Percentiles rank a stretch among this genome's conserved stretches.
These are phyloP conservation scores for Pangasius mekongensis DNA, from an alignment of 2,797 vertebrate species.

Conservation along the genomic window DNA sequence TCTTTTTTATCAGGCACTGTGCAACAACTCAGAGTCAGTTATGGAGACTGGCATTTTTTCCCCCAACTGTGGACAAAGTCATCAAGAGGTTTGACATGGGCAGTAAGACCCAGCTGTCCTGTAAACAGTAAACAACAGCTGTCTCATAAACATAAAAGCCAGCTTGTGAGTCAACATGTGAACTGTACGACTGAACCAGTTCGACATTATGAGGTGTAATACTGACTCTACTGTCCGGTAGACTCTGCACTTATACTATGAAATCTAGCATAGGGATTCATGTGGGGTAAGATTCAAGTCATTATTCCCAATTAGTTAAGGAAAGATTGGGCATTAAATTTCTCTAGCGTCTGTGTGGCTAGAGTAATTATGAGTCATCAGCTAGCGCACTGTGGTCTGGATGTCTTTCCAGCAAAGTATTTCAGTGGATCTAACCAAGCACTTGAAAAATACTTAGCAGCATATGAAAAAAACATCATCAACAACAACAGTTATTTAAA, in stretches of 20 bases:
- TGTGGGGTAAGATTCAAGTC: background rate
- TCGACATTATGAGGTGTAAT: background rate
- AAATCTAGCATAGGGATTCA: background rate
- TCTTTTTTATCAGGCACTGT: constrained; percentile 46
- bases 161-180: constrained; percentile 17
- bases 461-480: background rate
- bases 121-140: constrained; percentile 32
- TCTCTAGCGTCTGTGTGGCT: background rate
- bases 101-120: constrained; percentile 25
- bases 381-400: background rate
- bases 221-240: background rate
- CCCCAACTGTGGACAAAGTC: constrained; percentile 3
- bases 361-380: background rate
- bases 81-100: constrained; percentile 14
- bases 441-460: background rate
- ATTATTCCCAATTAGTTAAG: background rate
- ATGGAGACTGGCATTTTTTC: background rate
- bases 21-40: constrained; percentile 2
- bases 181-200: constrained; percentile 4
- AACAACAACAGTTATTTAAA: background rate
- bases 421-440: background rate
- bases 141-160: constrained; percentile 23
- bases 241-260: background rate
- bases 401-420: background rate
- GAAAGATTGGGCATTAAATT: background rate